Base-by-base conservation (phyloP, 2,797 vertebrate genomes). In the Fistularia commersonii region DNA sequence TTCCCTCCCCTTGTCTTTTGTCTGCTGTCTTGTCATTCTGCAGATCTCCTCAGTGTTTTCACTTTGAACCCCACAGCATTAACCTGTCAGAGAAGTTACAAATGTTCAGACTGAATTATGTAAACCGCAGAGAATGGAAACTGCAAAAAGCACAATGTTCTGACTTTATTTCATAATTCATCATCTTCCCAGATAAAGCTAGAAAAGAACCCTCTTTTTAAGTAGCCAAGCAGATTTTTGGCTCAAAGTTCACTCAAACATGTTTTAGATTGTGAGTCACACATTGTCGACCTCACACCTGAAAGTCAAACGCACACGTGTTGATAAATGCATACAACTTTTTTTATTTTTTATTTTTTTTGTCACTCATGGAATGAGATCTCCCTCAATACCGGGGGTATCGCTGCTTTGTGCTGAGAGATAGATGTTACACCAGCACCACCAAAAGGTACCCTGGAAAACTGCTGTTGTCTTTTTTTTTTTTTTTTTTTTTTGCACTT, bases 401-500 rank as follows among this genome's bases (percentile, higher is more conserved):
- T 47, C 47, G 33, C 0, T 45, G 57, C 51, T 48, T 41, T 46
- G 57, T 6, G 39, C n/a, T 32, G 13, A 47, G 51, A 23, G 0
- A 72, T 63, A 41, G 67, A 65, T 71, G 81, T 66, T 69, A 79
- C 91, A 83, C 78, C 63, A 92, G 87, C 83, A 68, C 88, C 90
- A 84, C 87, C 90, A 90, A 82, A 72, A 85, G 91, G 88, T 33
- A 1, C 53, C 69, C 11, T 10, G 6, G 34, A 32, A 61, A 77
- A 83, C 54, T 37, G 44, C 32, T 45, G 11, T 59, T 34, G 54
- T 11, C 8, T 2, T 14, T 4, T 34, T 57, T 11, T 9, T 2
- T 14, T 4, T 3, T 14, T 42, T 2, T 42, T 49, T 31, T 46
- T 23, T 23, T 23, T 23, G 23, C 23, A 23, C 23, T 23, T 23